A percentile compares a stretch with the other conserved stretches of the same genome.
phyloP scores from a whole-genome alignment of 1,140 invertebrate genomes.

The Lordiphosa mommai region DNA sequence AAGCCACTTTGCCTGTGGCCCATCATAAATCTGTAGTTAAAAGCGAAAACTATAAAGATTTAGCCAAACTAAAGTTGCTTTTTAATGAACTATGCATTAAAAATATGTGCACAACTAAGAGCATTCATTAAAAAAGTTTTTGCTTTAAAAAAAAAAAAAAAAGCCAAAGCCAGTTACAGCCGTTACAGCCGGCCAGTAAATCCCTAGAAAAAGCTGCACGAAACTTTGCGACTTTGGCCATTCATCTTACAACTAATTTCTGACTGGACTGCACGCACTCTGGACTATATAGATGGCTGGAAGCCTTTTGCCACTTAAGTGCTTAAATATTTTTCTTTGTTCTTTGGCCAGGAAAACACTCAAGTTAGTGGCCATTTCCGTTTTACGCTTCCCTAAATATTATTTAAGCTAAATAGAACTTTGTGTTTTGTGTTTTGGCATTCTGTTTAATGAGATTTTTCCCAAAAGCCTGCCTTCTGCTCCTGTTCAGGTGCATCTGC shows the following conservation, averaged over 20 bases:
- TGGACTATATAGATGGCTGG: background rate
- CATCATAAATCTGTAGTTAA: slow-evolving; percentile 44
- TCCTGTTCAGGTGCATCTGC: slow-evolving; percentile 34
- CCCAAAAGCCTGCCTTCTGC: background rate
- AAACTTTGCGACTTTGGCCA: slow-evolving; percentile 73
- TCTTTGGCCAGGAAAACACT: slow-evolving; percentile 50
- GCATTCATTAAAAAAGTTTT: slow-evolving; percentile 77
- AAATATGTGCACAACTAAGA: slow-evolving; percentile 75
- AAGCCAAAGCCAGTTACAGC: slow-evolving; percentile 37
- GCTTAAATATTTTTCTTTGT: slow-evolving; percentile 76
- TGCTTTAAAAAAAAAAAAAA: slow-evolving; percentile 56
- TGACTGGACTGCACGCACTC: slow-evolving; percentile 69
- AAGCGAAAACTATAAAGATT: slow-evolving; percentile 34
- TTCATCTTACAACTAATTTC: slow-evolving; percentile 76
- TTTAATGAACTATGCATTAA: slow-evolving; percentile 74
- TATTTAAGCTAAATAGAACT: slow-evolving; percentile 70
- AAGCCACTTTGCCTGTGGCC: slow-evolving; percentile 49
- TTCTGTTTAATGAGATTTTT: slow-evolving; percentile 57
- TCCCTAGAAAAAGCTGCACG: slow-evolving; percentile 68
- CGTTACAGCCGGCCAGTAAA: slow-evolving; percentile 45
- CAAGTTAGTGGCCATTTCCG: slow-evolving; percentile 70
- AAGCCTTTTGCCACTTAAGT: slow-evolving; percentile 54
- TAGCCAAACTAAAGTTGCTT: slow-evolving; percentile 49
- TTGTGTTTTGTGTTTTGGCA: slow-evolving; percentile 10
- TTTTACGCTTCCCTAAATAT: slow-evolving; percentile 70